Conservation (phyloP, 2,113 vertebrate species). For the Platichthys flesus region DNA sequence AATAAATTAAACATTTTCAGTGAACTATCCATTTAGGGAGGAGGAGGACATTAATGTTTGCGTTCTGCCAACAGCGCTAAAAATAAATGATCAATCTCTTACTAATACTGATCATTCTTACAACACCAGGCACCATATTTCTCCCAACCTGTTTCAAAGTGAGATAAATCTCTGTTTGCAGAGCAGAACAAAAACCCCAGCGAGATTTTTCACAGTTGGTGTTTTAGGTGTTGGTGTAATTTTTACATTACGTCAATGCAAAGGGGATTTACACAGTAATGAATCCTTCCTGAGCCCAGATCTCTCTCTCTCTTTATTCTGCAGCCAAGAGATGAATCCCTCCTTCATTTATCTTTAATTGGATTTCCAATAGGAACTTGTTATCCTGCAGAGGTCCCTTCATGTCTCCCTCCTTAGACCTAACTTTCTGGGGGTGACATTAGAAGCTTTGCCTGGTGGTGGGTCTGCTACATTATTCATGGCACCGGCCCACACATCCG, state of each 20-base stretch:
- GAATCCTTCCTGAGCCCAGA: conserved; percentile 43
- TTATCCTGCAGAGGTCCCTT: conserved; percentile 58
- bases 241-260: conserved; percentile 38
- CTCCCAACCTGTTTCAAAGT: neutral
- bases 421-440: conserved; percentile 67
- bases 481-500: conserved; percentile 29
- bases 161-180: neutral
- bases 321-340: conserved; percentile 56
- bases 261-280: conserved; percentile 70
- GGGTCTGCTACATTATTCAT: conserved; percentile 65
- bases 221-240: neutral
- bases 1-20: too few relatives aligned
- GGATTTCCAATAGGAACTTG: conserved; percentile 70
- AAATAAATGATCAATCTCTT: neutral
- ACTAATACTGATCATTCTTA: neutral
- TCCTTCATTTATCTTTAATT: conserved; percentile 76
- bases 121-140: neutral
- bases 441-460: conserved; percentile 41
- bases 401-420: conserved; percentile 36
- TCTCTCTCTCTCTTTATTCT: conserved; percentile 36
- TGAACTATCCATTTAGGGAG: too few relatives aligned
- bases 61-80: neutral
- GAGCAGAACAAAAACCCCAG: neutral
- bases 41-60: too few relatives aligned
- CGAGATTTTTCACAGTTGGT: conserved; percentile 2